Conservation (phyloP, 2,888 invertebrate species). For the Scaptomyza tumidula region DNA sequence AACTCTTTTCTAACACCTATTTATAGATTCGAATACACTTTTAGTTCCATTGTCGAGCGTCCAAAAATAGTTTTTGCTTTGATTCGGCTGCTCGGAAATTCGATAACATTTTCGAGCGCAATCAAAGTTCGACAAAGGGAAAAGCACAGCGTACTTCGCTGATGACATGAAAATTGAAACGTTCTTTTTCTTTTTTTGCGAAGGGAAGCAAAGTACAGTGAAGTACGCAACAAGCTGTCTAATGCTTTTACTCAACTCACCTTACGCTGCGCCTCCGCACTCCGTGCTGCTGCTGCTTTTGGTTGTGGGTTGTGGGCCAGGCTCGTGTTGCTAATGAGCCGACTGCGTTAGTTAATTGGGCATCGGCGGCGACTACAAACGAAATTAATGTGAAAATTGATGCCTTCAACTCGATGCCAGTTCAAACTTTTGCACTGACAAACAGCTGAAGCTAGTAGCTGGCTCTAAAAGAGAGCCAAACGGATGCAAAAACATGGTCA, state of each 20-base stretch:
- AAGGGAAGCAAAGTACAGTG: no score
- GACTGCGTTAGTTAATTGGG: slow-evolving; percentile 55
- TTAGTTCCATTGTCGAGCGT: neutral
- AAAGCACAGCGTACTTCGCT: neutral
- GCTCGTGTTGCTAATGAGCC: slow-evolving; percentile 64
- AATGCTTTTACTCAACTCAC: slow-evolving; percentile 13
- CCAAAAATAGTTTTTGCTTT: neutral
- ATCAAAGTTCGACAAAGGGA: neutral
- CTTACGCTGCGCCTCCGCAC: neutral
- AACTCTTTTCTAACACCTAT: neutral
- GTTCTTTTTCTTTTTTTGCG: neutral
- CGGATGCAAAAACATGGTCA: slow-evolving; percentile 13
- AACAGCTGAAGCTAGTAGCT: neutral
- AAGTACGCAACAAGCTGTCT: slow-evolving; percentile 11
- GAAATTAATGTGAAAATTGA: slow-evolving; percentile 68
- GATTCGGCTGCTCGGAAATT: slow-evolving; percentile 1
- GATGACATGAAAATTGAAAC: slow-evolving; percentile 43
- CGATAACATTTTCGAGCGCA: neutral
- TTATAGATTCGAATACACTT: neutral
- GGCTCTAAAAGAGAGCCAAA: neutral
- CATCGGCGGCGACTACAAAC: slow-evolving; percentile 41
- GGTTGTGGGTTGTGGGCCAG: neutral
- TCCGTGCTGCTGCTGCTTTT: slow-evolving; percentile 6
- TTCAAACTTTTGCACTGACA: slow-evolving; percentile 6
- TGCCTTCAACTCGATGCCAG: slow-evolving; percentile 21